Conservation (phyloP, 1,140 invertebrate genomes). For the Spodoptera frugiperda region DNA sequence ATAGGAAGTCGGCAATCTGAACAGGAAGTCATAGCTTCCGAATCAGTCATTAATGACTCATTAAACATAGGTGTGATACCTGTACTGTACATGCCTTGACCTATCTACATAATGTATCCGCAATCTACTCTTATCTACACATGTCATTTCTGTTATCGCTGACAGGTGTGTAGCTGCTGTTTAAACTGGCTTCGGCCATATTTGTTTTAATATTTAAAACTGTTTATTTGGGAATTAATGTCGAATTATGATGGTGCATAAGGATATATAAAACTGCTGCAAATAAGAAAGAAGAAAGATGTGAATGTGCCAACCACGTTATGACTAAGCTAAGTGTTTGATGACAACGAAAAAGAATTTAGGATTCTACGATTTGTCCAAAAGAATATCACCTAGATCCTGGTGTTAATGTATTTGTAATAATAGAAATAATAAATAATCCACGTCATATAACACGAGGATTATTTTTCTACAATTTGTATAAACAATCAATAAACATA, state of each 20-base stretch:
- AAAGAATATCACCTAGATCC: too few species aligned
- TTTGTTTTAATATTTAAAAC: too few species aligned
- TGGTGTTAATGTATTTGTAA: too few species aligned
- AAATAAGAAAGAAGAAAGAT: too few species aligned
- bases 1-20: slow-evolving; percentile 15
- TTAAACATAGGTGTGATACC: slow-evolving; percentile 20
- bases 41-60: slow-evolving; percentile 43
- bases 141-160: slow-evolving; percentile 22
- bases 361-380: too few species aligned
- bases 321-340: too few species aligned
- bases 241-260: background rate
- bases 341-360: too few species aligned
- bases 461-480: background rate
- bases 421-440: too few species aligned
- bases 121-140: slow-evolving; percentile 28
- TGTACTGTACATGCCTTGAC: slow-evolving; percentile 10
- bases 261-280: too few species aligned
- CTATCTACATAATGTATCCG: slow-evolving; percentile 32
- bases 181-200: background rate
- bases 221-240: background rate
- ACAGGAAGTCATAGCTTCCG: slow-evolving; percentile 41
- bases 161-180: slow-evolving; percentile 25
- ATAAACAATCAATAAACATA: background rate
- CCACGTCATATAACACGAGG: background rate
- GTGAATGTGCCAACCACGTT: too few species aligned